These are phyloP conservation scores for Telmatochromis sp. DNA, from an alignment of 2,113 vertebrate species.

Conservation along the genomic window DNA sequence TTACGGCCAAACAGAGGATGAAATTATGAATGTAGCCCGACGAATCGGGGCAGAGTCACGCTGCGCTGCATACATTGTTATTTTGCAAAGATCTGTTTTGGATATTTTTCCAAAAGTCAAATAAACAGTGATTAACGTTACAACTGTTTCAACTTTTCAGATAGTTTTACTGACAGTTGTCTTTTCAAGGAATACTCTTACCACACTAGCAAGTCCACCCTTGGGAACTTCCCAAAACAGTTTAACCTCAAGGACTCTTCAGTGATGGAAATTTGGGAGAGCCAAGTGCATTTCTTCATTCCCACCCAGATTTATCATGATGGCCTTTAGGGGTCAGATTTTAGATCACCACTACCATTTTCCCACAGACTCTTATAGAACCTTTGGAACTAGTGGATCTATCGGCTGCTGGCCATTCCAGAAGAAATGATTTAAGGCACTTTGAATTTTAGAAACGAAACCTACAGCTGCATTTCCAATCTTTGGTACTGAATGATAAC, in stretches of 20 bases:
- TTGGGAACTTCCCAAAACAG: background rate
- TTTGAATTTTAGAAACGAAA: accelerated
- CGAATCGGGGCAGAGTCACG: background rate
- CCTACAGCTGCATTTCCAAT: background rate
- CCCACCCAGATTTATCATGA: background rate
- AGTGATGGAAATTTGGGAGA: background rate
- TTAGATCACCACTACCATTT: background rate
- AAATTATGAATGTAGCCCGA: background rate
- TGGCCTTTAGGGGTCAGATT: background rate
- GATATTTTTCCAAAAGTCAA: background rate
- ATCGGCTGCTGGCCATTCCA: background rate
- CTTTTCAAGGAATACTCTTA: background rate
- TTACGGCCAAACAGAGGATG: background rate
- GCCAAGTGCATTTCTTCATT: background rate
- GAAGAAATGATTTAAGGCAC: background rate
- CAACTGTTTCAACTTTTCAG: background rate
- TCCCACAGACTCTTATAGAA: background rate
- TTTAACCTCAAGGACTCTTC: background rate
- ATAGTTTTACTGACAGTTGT: background rate
- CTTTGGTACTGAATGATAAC: background rate
- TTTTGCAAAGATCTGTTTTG: background rate
- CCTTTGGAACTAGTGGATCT: background rate
- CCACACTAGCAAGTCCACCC: accelerated
- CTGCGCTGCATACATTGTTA: background rate
- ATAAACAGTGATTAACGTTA: background rate